phyloP scores from a whole-genome alignment of 1,140 invertebrate species.

The Maconellicoccus hirsutus region DNA sequence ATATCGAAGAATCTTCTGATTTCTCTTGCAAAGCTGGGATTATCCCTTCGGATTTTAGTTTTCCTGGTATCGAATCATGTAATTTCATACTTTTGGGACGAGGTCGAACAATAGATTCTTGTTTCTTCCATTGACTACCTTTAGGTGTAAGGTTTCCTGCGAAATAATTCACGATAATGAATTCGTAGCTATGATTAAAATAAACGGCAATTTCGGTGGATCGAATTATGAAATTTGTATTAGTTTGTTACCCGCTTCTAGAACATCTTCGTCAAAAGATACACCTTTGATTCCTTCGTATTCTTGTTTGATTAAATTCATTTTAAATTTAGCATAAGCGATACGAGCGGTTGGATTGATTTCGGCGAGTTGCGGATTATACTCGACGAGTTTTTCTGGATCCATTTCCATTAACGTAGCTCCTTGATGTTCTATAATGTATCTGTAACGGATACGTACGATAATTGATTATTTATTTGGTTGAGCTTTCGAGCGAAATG shows the following conservation, averaged over 20 bases:
- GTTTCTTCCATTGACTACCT: constrained; percentile 27
- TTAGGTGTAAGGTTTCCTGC: neutral
- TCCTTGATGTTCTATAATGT: constrained; percentile 29
- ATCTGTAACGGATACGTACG: neutral
- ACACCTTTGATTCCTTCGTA: constrained; percentile 34
- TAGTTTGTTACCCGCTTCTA: neutral
- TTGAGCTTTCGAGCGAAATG: too few species aligned
- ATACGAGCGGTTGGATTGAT: constrained; percentile 61
- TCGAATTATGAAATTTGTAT: neutral
- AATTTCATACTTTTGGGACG: constrained; percentile 25
- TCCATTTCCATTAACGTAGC: constrained; percentile 43
- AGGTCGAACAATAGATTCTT: constrained; percentile 25
- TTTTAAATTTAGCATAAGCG: constrained; percentile 77
- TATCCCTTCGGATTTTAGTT: neutral
- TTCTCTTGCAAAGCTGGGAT: neutral
- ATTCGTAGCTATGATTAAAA: neutral
- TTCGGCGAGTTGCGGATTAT: constrained; percentile 62
- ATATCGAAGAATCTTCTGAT: neutral
- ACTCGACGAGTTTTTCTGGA: constrained; percentile 56
- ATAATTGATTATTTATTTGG: too few species aligned
- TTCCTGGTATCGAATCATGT: neutral
- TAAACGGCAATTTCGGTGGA: neutral
- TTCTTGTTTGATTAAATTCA: constrained; percentile 48
- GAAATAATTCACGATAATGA: neutral
- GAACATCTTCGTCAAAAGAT: constrained; percentile 26